Evolutionary conservation across 2,797 vertebrate genomes (phyloP).

Genomic region (Danio albolineatus): DNA sequence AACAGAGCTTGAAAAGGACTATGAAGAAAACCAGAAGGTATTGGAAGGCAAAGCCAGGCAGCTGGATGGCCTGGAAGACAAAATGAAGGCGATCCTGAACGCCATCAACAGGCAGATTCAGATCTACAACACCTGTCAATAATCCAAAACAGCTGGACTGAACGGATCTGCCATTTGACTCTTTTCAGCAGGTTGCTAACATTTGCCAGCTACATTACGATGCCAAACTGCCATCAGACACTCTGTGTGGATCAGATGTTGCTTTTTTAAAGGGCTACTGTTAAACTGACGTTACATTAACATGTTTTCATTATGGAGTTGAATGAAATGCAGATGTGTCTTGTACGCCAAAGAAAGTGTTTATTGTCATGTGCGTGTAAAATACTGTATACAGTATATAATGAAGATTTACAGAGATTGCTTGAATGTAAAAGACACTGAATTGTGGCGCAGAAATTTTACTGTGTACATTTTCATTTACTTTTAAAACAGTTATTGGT

Average conservation of each 20-base stretch:
- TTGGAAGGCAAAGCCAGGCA: conserved; percentile 91
- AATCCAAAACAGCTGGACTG: conserved; percentile 59
- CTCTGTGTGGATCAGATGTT: not conserved
- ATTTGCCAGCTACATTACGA: conserved; percentile 12
- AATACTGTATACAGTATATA: conserved; percentile 2
- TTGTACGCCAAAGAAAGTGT: conserved; percentile 5
- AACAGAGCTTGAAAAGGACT: conserved; percentile 89
- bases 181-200: not conserved
- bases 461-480: conserved; percentile 4
- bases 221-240: conserved; percentile 14
- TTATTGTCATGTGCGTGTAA: conserved; percentile 7
- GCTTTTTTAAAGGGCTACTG: conserved; percentile 4
- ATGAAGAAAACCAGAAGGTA: conserved; percentile 88
- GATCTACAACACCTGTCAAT: conserved; percentile 99
- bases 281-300: not conserved
- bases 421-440: conserved; percentile 36
- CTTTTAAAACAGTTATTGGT: not conserved
- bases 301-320: conserved; percentile 9
- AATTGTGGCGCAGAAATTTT: not conserved
- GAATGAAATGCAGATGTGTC: conserved; percentile 6
- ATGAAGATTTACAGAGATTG: conserved; percentile 22
- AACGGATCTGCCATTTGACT: conserved; percentile 1
- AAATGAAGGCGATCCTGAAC: conserved; percentile 90
- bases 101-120: conserved; percentile 97
- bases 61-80: conserved; percentile 93